Conservation (phyloP, 2,888 invertebrate species). For the Digitonthophagus gazella region DNA sequence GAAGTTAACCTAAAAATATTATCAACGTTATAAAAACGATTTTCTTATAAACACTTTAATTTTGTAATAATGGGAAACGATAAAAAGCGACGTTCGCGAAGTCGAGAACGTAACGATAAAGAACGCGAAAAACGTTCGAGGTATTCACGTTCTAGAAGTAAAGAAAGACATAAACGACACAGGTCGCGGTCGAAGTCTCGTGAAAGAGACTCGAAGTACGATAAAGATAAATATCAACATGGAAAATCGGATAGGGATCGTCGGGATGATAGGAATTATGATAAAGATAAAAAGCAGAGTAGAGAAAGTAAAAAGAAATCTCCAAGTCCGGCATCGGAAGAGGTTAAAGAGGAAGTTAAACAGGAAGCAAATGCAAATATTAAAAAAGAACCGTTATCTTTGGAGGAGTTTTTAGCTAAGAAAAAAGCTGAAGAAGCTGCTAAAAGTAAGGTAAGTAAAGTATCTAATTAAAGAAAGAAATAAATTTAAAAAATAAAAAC, state of each 20-base stretch:
- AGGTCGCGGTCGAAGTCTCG: constrained; percentile 43
- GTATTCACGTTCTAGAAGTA: constrained; percentile 48
- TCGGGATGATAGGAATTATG: constrained; percentile 34
- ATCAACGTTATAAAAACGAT: constrained; percentile 1
- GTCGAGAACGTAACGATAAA: constrained; percentile 48
- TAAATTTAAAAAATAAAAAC: not conserved
- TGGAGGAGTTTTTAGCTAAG: constrained; percentile 93
- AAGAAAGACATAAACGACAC: constrained; percentile 46
- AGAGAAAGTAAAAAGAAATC: constrained; percentile 44
- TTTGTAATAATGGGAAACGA: constrained; percentile 44
- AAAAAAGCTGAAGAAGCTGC: constrained; percentile 96
- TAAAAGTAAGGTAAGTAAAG: constrained; percentile 70
- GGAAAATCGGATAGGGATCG: constrained; percentile 37
- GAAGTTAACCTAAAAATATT: constrained; percentile 11
- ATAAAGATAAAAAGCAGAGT: constrained; percentile 38
- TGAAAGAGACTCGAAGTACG: constrained; percentile 41
- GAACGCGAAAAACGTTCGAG: constrained; percentile 43
- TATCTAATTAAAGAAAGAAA: not conserved
- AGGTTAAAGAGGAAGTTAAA: constrained; percentile 43
- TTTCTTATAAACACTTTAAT: not conserved
- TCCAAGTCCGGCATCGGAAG: constrained; percentile 50
- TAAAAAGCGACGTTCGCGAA: constrained; percentile 49
- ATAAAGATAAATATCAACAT: constrained; percentile 33
- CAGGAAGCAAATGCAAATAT: constrained; percentile 32
- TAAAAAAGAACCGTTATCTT: constrained; percentile 84